Percentiles rank a stretch among this genome's conserved stretches.
Evolutionary conservation across 1,140 invertebrate genomes (phyloP).

Genomic region (Pseudomyrmex concolor): DNA sequence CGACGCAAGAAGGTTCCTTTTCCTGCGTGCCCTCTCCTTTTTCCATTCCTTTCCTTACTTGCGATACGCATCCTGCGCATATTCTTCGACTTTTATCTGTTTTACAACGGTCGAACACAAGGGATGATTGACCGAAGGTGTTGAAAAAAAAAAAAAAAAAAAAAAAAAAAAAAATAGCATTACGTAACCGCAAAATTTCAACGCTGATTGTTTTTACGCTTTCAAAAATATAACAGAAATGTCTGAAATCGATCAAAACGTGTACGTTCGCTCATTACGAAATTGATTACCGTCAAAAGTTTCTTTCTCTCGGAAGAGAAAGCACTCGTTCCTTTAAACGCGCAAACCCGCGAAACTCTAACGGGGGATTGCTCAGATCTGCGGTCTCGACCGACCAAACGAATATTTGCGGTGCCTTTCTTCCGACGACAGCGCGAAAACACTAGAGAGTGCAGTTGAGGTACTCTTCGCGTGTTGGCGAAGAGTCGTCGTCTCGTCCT

Average conservation of each 20-base stretch:
- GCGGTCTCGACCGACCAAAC: constrained; percentile 14
- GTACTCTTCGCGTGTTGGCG: constrained; percentile 2
- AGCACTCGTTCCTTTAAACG: constrained; percentile 5
- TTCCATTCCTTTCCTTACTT: background rate
- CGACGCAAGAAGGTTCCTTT: constrained; percentile 43
- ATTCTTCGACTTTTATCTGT: constrained; percentile 28
- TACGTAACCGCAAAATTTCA: no score
- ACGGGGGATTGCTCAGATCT: background rate
- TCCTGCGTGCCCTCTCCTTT: background rate
- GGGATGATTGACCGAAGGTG: constrained; percentile 30
- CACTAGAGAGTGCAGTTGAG: constrained; percentile 12
- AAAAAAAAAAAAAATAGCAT: background rate
- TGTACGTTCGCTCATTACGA: background rate
- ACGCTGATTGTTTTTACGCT: no score
- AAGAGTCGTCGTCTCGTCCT: constrained; percentile 26
- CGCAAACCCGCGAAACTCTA: background rate
- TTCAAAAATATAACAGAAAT: no score
- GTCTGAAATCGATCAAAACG: no score
- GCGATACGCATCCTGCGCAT: constrained; percentile 23
- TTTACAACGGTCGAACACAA: constrained; percentile 21
- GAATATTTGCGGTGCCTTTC: constrained; percentile 38
- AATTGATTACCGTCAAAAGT: background rate
- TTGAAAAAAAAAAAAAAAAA: background rate
- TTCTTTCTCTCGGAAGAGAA: constrained; percentile 2
- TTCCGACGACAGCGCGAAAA: constrained; percentile 20